These are phyloP conservation scores for Triplophysa rosa DNA, from an alignment of 2,113 vertebrate genomes.

Conservation along the genomic window DNA sequence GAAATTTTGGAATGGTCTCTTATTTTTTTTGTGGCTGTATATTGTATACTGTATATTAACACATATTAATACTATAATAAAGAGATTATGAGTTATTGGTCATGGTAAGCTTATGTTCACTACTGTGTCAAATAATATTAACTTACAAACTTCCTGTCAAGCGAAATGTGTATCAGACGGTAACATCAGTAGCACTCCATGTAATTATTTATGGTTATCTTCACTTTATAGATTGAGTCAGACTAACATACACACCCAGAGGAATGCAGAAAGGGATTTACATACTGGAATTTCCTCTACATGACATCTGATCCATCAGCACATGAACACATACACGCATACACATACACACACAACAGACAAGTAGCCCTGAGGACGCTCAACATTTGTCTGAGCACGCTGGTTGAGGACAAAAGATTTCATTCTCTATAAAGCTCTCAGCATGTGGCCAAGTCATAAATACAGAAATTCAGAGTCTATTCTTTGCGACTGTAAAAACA, in stretches of 20 bases:
- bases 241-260: constrained; percentile 4
- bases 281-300: constrained; percentile 57
- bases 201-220: background rate
- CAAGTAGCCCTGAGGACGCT: constrained; percentile 48
- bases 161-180: background rate
- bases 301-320: constrained; percentile 51
- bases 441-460: constrained; percentile 2
- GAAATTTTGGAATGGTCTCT: no score
- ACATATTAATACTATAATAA: no score
- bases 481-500: background rate
- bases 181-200: background rate
- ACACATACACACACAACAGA: constrained; percentile 20
- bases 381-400: constrained; percentile 50
- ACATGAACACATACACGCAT: constrained; percentile 31
- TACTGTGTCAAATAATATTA: no score
- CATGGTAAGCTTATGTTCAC: no score
- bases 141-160: no score
- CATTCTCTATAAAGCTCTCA: constrained; percentile 26
- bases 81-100: no score
- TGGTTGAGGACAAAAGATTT: constrained; percentile 46
- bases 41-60: no score
- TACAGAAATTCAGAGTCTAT: constrained; percentile 2
- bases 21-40: no score
- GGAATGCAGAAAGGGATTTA: constrained; percentile 39
- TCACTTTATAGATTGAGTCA: background rate